Evolutionary conservation across 2,888 invertebrate genomes (phyloP), one percentile per base, ranked within the genome.

Genomic region (Eurois occulta): DNA sequence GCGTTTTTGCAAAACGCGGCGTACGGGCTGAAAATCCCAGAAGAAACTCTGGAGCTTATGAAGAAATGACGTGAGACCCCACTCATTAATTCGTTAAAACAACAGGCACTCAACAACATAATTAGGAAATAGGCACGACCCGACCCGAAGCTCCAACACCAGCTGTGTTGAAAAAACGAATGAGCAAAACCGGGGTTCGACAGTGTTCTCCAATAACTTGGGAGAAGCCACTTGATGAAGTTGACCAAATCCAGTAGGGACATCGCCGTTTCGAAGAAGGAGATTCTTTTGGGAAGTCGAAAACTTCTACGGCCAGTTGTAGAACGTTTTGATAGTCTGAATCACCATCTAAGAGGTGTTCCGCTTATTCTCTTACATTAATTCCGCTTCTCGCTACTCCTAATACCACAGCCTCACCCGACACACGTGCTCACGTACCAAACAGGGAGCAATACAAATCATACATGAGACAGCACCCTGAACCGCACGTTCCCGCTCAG

Each of bases 361-460:
- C 21, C 32, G 60, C 10, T 32, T 18, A 60, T 21, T 35, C 10
- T 21, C 32, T 60, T 60, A 8, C 18, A 32, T 60, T 6, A n/a
- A 65, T 65, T 13, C 16, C 8, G n/a, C 52, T 52, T 46, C 65
- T 86, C 89, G 87, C 80, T 41, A 1, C 65, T 41, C 58, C 52
- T 21, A 60, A 6, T 80, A 91, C 84, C 60, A 64, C 82, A 71
- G 28, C 32, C 85, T 24, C 65, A 71, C 11, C 87, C 82, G 60
- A 32, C 74, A 43, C 87, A 87, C 87, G 87, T 89, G 92, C 91
- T 91, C 95, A 96, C 96, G 96, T 95, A 91, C 89, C 78, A 72
- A 66, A 87, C 91, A 92, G 92, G 95, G 95, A 95, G 95, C 95
- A 92, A 94, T 94, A 95, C 96, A 96, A 96, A 96, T 96, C 96